Conservation (phyloP, 2,888 invertebrate genomes). For the Agrochola lychnidis region DNA sequence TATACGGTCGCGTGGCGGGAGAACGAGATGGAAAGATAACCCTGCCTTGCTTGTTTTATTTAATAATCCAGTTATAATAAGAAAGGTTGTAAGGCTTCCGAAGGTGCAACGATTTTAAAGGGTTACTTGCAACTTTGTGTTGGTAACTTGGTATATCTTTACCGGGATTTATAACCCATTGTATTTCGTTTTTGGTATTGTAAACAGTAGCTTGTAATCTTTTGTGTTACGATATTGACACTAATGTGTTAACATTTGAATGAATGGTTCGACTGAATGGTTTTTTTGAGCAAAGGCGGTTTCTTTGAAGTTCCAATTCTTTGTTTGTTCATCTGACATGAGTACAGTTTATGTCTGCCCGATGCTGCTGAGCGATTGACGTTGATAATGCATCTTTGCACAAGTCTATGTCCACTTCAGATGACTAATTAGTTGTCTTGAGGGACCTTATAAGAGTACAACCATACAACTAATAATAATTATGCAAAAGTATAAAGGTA, state of each 20-base stretch:
- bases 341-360: neutral
- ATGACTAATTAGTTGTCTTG: neutral
- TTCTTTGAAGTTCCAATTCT: neutral
- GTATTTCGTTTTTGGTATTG: slow-evolving; percentile 47
- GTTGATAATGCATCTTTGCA: neutral
- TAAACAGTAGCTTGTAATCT: slow-evolving; percentile 41
- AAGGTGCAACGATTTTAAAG: slow-evolving; percentile 66
- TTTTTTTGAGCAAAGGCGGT: slow-evolving; percentile 2
- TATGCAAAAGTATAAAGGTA: neutral
- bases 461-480: neutral
- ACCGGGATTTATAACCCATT: slow-evolving; percentile 46
- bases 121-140: slow-evolving; percentile 63
- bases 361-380: neutral
- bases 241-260: slow-evolving; percentile 42
- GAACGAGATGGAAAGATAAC: slow-evolving; percentile 67
- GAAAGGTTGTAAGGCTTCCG: slow-evolving; percentile 72
- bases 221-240: slow-evolving; percentile 49
- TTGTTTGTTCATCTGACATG: neutral
- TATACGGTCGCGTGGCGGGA: slow-evolving; percentile 82
- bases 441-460: too few relatives aligned
- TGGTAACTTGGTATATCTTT: slow-evolving; percentile 36
- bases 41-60: slow-evolving; percentile 71
- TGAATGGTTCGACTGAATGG: slow-evolving; percentile 31
- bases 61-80: slow-evolving; percentile 84
- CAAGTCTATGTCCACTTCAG: neutral